These are phyloP conservation scores for Azorinus chamasolen DNA, from an alignment of 2,888 invertebrate species.

Conservation along the genomic window DNA sequence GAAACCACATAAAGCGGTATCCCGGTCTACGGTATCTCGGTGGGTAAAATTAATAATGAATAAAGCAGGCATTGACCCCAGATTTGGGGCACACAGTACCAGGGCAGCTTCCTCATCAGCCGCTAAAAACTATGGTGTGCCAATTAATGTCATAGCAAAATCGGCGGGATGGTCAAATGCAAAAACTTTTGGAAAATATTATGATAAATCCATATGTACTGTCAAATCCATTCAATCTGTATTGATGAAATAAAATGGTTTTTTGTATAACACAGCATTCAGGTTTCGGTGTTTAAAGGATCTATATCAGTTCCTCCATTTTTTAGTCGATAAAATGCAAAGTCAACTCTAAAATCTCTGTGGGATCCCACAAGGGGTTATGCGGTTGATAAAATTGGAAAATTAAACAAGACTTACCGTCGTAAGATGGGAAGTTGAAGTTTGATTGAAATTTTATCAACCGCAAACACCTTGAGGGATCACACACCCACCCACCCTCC, in stretches of 20 bases:
- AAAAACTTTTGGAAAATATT: neutral
- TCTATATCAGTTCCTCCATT: too few relatives aligned
- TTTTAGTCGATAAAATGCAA: too few relatives aligned
- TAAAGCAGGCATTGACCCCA: neutral
- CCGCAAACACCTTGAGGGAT: too few relatives aligned
- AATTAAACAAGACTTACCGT: too few relatives aligned
- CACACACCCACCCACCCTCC: neutral
- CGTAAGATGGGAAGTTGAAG: too few relatives aligned
- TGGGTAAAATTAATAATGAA: neutral
- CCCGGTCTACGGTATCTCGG: neutral
- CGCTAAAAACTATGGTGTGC: neutral
- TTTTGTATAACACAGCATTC: too few relatives aligned
- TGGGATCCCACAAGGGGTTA: too few relatives aligned
- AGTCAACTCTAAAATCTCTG: neutral
- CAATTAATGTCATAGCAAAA: neutral
- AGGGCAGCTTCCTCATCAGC: neutral
- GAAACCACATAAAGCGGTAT: neutral
- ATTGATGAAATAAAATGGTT: too few relatives aligned
- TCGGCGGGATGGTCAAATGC: conserved; percentile 1
- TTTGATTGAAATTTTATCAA: too few relatives aligned
- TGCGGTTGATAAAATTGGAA: too few relatives aligned
- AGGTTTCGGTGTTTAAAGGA: too few relatives aligned
- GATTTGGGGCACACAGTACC: neutral
- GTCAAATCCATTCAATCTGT: too few relatives aligned
- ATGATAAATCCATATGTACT: neutral